Conservation (phyloP, 2,113 vertebrate genomes). For the Melanerpes formicivorus region DNA sequence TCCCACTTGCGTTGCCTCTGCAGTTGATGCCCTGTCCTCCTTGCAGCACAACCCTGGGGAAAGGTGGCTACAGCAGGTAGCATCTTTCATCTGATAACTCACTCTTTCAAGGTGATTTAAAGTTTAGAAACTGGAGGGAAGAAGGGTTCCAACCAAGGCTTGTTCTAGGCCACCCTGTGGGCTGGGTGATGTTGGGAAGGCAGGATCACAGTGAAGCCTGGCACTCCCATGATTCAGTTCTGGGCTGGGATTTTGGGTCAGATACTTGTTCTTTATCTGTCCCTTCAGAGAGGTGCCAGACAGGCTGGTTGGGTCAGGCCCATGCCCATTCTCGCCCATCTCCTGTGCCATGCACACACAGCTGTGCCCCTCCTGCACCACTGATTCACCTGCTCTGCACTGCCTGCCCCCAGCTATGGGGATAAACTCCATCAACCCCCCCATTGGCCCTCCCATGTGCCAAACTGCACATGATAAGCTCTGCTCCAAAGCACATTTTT, state of each 20-base stretch:
- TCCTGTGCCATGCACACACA: neutral
- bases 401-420: neutral
- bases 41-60: neutral
- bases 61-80: neutral
- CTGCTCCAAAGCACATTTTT: conserved; percentile 29
- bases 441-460: fast-evolving
- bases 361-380: fast-evolving
- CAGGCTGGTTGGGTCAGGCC: neutral
- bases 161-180: fast-evolving
- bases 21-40: fast-evolving
- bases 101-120: neutral
- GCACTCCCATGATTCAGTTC: neutral
- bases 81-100: neutral
- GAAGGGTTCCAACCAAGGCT: neutral
- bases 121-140: neutral
- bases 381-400: fast-evolving
- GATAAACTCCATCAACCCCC: neutral
- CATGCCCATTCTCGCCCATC: fast-evolving
- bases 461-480: neutral
- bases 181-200: neutral
- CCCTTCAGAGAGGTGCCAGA: neutral
- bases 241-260: neutral
- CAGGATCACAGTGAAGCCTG: neutral
- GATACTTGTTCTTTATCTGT: neutral
- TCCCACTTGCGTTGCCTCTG: neutral